phyloP scores from a whole-genome alignment of 2,888 invertebrate species.

The Caenorhabditis sp. region DNA sequence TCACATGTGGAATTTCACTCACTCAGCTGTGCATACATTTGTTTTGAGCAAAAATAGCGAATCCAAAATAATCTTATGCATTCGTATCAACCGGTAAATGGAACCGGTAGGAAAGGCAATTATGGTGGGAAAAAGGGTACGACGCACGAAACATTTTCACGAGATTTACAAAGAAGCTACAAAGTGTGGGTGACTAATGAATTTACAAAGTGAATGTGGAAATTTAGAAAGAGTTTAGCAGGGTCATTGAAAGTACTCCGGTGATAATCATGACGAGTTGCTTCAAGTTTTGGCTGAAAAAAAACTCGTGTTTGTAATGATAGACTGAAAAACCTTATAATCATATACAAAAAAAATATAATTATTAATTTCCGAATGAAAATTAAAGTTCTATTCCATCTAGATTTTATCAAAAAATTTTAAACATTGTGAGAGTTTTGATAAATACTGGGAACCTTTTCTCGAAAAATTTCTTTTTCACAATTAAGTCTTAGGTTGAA shows the following conservation, averaged over 20 bases:
- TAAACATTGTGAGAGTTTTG: too few relatives aligned
- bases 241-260: constrained; percentile 45
- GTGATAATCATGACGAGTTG: constrained; percentile 42
- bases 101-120: not conserved
- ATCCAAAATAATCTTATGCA: not conserved
- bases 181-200: not conserved
- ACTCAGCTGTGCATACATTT: not conserved
- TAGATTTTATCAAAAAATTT: too few relatives aligned
- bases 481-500: too few relatives aligned
- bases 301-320: not conserved
- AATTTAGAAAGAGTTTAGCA: constrained; percentile 25
- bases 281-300: constrained; percentile 49
- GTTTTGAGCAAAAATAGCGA: not conserved
- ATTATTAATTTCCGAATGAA: too few relatives aligned
- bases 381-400: too few relatives aligned
- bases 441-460: too few relatives aligned
- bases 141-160: too few relatives aligned
- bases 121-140: not conserved
- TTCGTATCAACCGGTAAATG: constrained; percentile 2
- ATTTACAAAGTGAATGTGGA: not conserved
- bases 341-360: too few relatives aligned
- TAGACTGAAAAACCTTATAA: too few relatives aligned
- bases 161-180: not conserved
- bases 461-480: too few relatives aligned
- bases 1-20: not conserved